phyloP scores from a whole-genome alignment of 2,888 invertebrate genomes.

The Acrobasis consociella region DNA sequence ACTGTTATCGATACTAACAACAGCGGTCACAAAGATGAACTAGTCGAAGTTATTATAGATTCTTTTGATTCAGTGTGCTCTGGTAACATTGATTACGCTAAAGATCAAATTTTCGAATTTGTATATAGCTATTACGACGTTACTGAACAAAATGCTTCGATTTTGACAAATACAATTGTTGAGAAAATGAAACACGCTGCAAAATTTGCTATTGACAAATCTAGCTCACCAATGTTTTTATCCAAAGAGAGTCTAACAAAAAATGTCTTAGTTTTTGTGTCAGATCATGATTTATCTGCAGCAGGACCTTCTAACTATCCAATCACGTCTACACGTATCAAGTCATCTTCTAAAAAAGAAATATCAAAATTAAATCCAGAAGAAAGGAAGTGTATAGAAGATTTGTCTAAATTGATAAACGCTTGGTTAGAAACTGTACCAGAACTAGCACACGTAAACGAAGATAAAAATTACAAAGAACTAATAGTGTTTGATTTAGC shows the following conservation, averaged over 20 bases:
- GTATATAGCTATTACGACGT: conserved; percentile 29
- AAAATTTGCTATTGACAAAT: background rate
- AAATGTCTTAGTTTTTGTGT: conserved; percentile 42
- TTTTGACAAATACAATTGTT: conserved; percentile 29
- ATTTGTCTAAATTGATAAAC: conserved; percentile 40
- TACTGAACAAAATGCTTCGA: conserved; percentile 31
- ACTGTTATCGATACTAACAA: background rate
- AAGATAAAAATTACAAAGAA: conserved; percentile 47
- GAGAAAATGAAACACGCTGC: conserved; percentile 14
- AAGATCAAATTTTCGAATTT: conserved; percentile 28
- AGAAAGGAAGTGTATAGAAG: conserved; percentile 43
- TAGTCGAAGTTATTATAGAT: conserved; percentile 31
- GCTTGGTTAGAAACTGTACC: conserved; percentile 52
- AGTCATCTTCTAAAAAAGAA: conserved; percentile 30
- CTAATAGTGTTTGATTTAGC: conserved; percentile 50
- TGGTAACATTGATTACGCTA: conserved; percentile 19
- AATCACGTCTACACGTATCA: conserved; percentile 48
- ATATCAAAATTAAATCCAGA: conserved; percentile 41
- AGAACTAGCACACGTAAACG: conserved; percentile 35
- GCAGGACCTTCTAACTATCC: conserved; percentile 27
- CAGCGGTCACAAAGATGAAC: conserved; percentile 24
- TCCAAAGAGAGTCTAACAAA: conserved; percentile 29
- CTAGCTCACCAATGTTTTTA: conserved; percentile 5
- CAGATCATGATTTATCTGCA: conserved; percentile 32
- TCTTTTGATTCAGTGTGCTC: conserved; percentile 26